Percentiles rank a stretch among this genome's conserved stretches.
Evolutionary conservation across 1,140 invertebrate species (phyloP).

Genomic region (Drosophila insularis): DNA sequence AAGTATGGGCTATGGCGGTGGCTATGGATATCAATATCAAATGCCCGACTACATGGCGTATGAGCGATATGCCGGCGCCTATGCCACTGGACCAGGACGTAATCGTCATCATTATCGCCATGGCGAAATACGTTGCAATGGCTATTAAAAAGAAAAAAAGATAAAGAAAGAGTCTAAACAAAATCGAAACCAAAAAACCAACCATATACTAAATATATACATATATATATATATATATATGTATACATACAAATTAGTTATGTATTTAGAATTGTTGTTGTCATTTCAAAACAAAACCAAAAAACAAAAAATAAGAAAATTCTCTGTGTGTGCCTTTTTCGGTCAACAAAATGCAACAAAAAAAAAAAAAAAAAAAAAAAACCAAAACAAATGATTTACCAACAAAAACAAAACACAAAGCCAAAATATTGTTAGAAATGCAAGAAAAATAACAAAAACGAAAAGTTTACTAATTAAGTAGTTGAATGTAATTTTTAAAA

Average conservation of each 20-base stretch:
- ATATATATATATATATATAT: constrained; percentile 15
- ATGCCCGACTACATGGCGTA: constrained; percentile 71
- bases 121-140: constrained; percentile 69
- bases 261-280: constrained; percentile 51
- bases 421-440: constrained; percentile 64
- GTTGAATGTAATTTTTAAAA: constrained; percentile 70
- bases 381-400: constrained; percentile 10
- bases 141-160: constrained; percentile 43
- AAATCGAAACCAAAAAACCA: neutral
- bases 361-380: constrained; percentile 28
- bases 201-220: neutral
- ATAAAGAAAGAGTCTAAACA: neutral
- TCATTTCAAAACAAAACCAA: constrained; percentile 25
- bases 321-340: constrained; percentile 80
- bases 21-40: constrained; percentile 46
- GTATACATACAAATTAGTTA: constrained; percentile 20
- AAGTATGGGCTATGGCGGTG: constrained; percentile 26
- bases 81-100: constrained; percentile 47
- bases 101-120: constrained; percentile 38
- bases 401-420: constrained; percentile 40
- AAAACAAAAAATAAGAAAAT: neutral
- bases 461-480: constrained; percentile 59
- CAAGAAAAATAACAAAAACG: constrained; percentile 22
- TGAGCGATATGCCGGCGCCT: constrained; percentile 64
- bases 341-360: constrained; percentile 75